Percentiles rank a stretch among this genome's conserved stretches.
These are phyloP conservation scores for Kryptolebias ocellatus DNA, from an alignment of 2,797 vertebrate genomes.

Conservation along the genomic window DNA sequence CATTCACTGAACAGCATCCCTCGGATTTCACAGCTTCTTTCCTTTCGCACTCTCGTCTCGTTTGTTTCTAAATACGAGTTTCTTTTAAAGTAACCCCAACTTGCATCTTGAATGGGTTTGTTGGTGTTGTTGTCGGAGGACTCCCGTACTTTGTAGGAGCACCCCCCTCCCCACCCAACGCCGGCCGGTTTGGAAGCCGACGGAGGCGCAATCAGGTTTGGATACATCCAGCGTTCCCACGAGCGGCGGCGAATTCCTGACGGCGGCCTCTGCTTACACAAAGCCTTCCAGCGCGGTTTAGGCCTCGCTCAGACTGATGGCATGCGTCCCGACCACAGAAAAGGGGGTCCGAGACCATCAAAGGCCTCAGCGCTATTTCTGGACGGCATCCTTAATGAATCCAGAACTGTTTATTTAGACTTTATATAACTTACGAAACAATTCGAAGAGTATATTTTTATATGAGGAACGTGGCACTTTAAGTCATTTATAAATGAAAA, in stretches of 20 bases:
- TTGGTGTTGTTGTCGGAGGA: constrained; percentile 60
- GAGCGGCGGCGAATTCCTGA: constrained; percentile 77
- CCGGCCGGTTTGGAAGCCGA: constrained; percentile 61
- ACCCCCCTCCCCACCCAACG: constrained; percentile 12
- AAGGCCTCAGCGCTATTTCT: constrained; percentile 77
- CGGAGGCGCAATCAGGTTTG: constrained; percentile 66
- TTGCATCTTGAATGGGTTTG: constrained; percentile 55
- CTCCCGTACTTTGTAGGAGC: constrained; percentile 55
- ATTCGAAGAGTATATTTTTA: constrained; percentile 85
- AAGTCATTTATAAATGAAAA: constrained; percentile 81
- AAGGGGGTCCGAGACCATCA: constrained; percentile 69
- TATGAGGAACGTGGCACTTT: constrained; percentile 85
- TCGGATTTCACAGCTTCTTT: background rate
- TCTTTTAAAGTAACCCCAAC: no score
- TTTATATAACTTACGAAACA: constrained; percentile 78
- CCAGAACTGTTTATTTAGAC: constrained; percentile 81
- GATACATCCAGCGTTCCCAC: constrained; percentile 75
- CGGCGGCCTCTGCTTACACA: constrained; percentile 77
- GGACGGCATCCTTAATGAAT: constrained; percentile 75
- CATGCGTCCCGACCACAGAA: constrained; percentile 76
- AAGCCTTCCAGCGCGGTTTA: constrained; percentile 75
- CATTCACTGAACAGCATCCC: constrained; percentile 34
- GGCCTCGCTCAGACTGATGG: constrained; percentile 76
- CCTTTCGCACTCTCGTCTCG: background rate
- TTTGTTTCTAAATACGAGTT: no score